Evolutionary conservation across 2,888 invertebrate genomes (phyloP), one percentile per base, ranked within the genome.

Genomic region (Agonopterix heracliana): DNA sequence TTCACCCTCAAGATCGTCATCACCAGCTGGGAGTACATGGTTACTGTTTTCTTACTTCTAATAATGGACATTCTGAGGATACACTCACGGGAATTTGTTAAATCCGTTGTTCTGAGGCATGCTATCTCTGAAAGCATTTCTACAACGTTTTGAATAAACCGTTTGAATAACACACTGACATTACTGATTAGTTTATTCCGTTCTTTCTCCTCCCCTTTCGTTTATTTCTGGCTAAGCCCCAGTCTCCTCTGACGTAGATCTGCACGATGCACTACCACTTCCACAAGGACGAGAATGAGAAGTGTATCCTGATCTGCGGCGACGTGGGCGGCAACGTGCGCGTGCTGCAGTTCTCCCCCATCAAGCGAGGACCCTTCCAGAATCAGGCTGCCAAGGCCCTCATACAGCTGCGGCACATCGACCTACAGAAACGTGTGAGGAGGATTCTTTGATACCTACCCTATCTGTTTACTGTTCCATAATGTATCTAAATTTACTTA

Each of bases 251-350:
- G 26, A 26, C 26, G 26, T 57, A 86, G 85, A 85, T 89, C 55
- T 81, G 84, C 64, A 75, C 86, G 17, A 81, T 89, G 85, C 60
- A 89, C 70, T 94, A 93, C 74, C 90, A 91, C 66, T 93, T 93
- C 68, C 77, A 87, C 57, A 69, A 81, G 57, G 86, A 91, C 58
- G 62, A 76, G n/a, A 78, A 85, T 7, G 90, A 91, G 59, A 81
- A 90, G 35, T 91, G 93, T 12, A 90, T 91, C 52, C 75, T 96
- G 54, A 73, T 95, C 34, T 85, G 93, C 54, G 96, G 96, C 1
- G 95, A 96, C 72, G 92, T 90, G 64, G 91, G 91, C 2, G 96
- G 96, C 9, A 91, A 91, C 68, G 89, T 95, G 17, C 90, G 90
- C 49, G 81, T 93, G 44, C 80, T 95, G 50, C 79, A 86, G 47